phyloP scores from a whole-genome alignment of 2,888 invertebrate species.

The Drosophila melanosoma region DNA sequence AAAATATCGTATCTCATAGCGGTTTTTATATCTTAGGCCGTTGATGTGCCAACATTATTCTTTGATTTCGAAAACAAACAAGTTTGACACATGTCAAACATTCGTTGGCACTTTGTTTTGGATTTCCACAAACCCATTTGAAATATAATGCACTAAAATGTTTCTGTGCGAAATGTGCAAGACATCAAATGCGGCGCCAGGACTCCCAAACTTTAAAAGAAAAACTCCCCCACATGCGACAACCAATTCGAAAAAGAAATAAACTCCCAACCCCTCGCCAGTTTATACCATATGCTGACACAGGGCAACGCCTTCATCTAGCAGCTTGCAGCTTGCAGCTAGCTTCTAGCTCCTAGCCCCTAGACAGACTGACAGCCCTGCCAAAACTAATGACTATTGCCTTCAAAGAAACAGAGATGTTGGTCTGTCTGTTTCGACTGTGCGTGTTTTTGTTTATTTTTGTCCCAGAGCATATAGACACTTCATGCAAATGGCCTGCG shows the following conservation, averaged over 20 bases:
- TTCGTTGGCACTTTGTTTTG: constrained; percentile 52
- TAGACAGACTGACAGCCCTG: constrained; percentile 38
- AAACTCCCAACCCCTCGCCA: constrained; percentile 21
- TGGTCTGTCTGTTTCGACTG: constrained; percentile 49
- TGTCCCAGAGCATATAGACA: constrained; percentile 49
- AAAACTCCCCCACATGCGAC: constrained; percentile 12
- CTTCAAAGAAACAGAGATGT: constrained; percentile 68
- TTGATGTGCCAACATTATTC: background rate
- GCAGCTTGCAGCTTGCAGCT: constrained; percentile 4
- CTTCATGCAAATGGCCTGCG: constrained; percentile 66
- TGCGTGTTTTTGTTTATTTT: constrained; percentile 55
- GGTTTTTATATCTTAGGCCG: background rate
- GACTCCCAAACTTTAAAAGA: background rate
- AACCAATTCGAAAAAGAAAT: background rate
- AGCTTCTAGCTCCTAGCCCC: background rate
- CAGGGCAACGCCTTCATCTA: constrained; percentile 55
- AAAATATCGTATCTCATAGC: background rate
- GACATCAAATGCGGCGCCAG: constrained; percentile 63
- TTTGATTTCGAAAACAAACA: background rate
- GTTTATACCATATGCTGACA: constrained; percentile 39
- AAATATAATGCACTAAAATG: constrained; percentile 31
- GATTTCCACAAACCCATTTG: constrained; percentile 17
- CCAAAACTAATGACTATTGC: constrained; percentile 75
- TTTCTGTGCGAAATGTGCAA: constrained; percentile 51
- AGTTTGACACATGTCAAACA: constrained; percentile 65